phyloP scores from a whole-genome alignment of 2,113 vertebrate species.

The Stigmatopora argus region DNA sequence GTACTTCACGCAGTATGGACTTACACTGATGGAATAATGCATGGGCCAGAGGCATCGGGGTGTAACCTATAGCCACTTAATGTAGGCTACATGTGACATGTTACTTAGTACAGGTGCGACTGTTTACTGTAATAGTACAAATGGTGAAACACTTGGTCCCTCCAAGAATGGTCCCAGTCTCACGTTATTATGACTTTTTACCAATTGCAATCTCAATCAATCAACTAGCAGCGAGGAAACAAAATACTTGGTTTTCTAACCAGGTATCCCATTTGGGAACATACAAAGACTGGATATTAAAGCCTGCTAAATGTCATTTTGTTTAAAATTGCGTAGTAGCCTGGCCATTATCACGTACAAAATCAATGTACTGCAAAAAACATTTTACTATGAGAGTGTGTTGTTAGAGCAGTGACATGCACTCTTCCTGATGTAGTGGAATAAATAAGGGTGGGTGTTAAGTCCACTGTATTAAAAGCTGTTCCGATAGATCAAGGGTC shows the following conservation, averaged over 20 bases:
- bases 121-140: conserved; percentile 1
- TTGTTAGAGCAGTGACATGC: not conserved
- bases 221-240: not conserved
- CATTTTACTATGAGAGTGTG: not conserved
- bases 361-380: not conserved
- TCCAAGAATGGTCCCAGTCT: not conserved
- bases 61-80: conserved; percentile 28
- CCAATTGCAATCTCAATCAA: not conserved
- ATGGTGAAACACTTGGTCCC: not conserved
- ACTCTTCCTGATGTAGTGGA: not conserved
- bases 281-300: not conserved
- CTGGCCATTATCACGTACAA: not conserved
- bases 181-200: not conserved
- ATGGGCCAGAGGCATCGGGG: conserved; percentile 16
- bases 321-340: not conserved
- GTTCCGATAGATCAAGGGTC: too few species aligned
- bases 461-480: too few species aligned
- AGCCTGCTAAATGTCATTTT: conserved; percentile 10
- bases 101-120: not conserved
- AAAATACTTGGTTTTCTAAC: not conserved
- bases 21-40: conserved; percentile 50
- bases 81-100: not conserved
- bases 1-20: conserved; percentile 21
- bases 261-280: not conserved
- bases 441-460: too few species aligned